A percentile compares a stretch with the other conserved stretches of the same genome.
phyloP scores from a whole-genome alignment of 2,113 vertebrate genomes.

The Galemys pyrenaicus region DNA sequence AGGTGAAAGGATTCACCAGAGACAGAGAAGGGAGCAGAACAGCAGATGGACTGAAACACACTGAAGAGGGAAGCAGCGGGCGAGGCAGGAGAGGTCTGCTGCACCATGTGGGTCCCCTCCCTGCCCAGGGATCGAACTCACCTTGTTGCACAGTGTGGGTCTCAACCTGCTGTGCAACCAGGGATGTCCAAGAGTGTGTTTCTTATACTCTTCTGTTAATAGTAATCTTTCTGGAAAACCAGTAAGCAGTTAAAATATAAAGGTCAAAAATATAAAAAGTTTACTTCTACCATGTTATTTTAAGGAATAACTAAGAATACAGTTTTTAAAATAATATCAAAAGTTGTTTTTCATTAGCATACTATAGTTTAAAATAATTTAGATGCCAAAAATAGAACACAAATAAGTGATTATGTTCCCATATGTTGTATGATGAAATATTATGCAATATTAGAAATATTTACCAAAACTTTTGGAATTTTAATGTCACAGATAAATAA shows the following conservation, averaged over 20 bases:
- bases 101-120: too few species aligned
- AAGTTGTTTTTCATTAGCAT: neutral
- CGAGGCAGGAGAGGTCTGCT: too few species aligned
- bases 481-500: neutral
- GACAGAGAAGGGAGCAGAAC: too few species aligned
- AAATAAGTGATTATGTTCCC: neutral
- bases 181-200: neutral
- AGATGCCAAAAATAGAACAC: neutral
- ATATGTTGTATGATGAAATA: neutral
- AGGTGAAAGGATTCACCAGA: too few species aligned
- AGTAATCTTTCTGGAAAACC: neutral
- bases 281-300: neutral
- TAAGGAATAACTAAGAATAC: neutral
- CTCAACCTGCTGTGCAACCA: too few species aligned
- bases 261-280: neutral
- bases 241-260: slow-evolving; percentile 11
- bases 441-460: neutral
- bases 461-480: neutral
- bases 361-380: neutral
- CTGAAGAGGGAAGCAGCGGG: too few species aligned
- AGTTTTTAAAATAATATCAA: slow-evolving; percentile 7
- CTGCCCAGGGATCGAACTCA: too few species aligned
- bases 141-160: too few species aligned
- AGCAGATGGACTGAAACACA: too few species aligned
- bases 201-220: neutral